Evolutionary conservation across 2,113 vertebrate genomes (phyloP).

Genomic region (Ciconia boyciana): DNA sequence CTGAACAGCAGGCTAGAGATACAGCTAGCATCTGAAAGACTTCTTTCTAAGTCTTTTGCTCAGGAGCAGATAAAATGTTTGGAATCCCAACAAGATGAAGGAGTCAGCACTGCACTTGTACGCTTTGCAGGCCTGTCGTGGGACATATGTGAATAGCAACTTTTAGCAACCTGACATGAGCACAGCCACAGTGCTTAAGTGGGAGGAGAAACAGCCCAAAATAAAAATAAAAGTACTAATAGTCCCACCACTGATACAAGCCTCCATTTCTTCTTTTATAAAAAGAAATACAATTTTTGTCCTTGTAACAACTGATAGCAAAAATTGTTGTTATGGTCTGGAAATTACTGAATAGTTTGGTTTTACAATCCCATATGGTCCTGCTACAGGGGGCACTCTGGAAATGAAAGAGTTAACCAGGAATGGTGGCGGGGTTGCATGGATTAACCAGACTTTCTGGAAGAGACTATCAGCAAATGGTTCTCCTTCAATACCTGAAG

Average conservation of each 20-base stretch:
- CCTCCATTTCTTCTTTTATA: not conserved
- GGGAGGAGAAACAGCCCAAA: not conserved
- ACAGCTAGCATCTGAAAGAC: not conserved
- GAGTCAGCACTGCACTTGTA: not conserved
- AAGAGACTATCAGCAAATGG: not conserved
- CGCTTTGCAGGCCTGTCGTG: rapidly evolving
- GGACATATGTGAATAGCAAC: not conserved
- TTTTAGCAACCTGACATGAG: not conserved
- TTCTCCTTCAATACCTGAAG: not conserved
- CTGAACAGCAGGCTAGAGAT: not conserved
- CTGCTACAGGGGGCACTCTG: not conserved
- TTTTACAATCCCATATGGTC: not conserved
- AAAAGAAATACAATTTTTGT: not conserved
- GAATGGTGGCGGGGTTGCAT: not conserved
- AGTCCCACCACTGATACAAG: not conserved
- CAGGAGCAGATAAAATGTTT: not conserved
- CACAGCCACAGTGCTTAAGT: not conserved
- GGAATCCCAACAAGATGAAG: not conserved
- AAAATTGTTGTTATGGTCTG: not conserved
- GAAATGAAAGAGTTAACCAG: slow-evolving; percentile 19
- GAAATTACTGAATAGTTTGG: not conserved
- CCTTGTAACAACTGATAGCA: not conserved
- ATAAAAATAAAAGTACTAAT: not conserved
- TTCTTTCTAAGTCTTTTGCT: not conserved
- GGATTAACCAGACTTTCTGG: not conserved